A percentile compares a stretch with the other conserved stretches of the same genome.
phyloP scores from a whole-genome alignment of 2,113 vertebrate genomes.

The Urocynchramus pylzowi region DNA sequence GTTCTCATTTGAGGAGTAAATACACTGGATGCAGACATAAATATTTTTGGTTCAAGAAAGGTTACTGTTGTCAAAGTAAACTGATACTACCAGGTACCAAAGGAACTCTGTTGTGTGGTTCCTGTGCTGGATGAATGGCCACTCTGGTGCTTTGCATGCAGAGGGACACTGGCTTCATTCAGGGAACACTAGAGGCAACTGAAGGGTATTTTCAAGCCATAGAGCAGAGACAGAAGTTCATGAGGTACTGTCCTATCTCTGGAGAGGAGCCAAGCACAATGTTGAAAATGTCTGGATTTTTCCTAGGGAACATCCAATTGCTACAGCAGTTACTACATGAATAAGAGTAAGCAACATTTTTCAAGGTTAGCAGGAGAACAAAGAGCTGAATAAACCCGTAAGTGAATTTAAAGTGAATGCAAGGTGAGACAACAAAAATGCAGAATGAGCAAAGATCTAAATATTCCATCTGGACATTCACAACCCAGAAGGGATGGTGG shows the following conservation, averaged over 20 bases:
- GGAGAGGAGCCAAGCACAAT: neutral
- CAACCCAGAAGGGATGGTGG: neutral
- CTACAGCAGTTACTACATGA: neutral
- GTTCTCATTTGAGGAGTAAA: neutral
- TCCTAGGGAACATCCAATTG: neutral
- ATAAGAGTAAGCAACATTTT: neutral
- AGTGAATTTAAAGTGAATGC: neutral
- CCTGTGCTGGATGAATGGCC: neutral
- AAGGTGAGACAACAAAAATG: neutral
- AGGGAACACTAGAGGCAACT: neutral
- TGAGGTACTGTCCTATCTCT: neutral
- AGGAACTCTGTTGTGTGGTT: neutral
- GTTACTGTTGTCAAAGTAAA: neutral
- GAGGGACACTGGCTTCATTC: neutral
- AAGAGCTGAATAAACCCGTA: neutral
- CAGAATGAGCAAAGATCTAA: neutral
- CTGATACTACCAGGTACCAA: accelerated
- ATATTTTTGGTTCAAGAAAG: neutral
- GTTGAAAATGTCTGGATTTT: neutral
- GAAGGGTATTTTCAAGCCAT: neutral
- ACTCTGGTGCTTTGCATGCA: neutral
- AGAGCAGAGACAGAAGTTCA: neutral
- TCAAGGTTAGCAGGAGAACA: neutral
- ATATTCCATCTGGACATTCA: neutral
- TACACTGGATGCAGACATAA: neutral